Conservation (phyloP, 2,113 vertebrate species). For the Sebastes fasciatus region DNA sequence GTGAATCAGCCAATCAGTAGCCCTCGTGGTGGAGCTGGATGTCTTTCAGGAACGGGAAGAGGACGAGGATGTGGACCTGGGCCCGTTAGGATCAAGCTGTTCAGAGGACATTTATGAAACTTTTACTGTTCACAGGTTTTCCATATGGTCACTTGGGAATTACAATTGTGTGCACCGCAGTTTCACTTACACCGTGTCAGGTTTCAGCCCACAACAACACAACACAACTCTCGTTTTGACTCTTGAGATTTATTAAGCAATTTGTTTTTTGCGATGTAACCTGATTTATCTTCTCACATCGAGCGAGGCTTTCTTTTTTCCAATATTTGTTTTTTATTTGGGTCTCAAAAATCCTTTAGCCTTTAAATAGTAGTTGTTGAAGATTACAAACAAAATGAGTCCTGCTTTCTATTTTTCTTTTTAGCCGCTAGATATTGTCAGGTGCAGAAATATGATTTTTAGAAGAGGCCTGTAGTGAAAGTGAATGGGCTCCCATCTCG, state of each 20-base stretch:
- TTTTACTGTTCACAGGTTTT: slow-evolving; percentile 11
- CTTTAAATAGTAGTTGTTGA: slow-evolving; percentile 1
- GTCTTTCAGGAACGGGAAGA: slow-evolving; percentile 7
- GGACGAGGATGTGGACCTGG: background rate
- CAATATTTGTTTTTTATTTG: background rate
- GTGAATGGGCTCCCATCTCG: background rate
- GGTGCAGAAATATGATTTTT: background rate
- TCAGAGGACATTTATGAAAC: slow-evolving; percentile 2
- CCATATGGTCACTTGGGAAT: slow-evolving; percentile 14
- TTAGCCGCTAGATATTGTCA: background rate
- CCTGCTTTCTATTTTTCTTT: slow-evolving; percentile 18
- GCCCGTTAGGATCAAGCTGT: slow-evolving; percentile 2
- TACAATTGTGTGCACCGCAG: slow-evolving; percentile 8
- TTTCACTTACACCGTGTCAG: background rate
- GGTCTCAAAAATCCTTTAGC: background rate
- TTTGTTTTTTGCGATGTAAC: slow-evolving; percentile 1
- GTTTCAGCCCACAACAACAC: background rate
- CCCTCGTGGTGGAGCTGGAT: slow-evolving; percentile 19
- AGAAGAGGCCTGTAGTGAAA: background rate
- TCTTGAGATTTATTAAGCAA: slow-evolving; percentile 6
- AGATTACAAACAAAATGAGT: background rate
- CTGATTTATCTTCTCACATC: slow-evolving; percentile 28
- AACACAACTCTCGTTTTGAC: background rate
- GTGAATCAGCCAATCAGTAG: slow-evolving; percentile 95
- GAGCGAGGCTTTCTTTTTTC: slow-evolving; percentile 11